Evolutionary conservation across 2,113 vertebrate species (phyloP).

Genomic region (Manacus vitellinus): DNA sequence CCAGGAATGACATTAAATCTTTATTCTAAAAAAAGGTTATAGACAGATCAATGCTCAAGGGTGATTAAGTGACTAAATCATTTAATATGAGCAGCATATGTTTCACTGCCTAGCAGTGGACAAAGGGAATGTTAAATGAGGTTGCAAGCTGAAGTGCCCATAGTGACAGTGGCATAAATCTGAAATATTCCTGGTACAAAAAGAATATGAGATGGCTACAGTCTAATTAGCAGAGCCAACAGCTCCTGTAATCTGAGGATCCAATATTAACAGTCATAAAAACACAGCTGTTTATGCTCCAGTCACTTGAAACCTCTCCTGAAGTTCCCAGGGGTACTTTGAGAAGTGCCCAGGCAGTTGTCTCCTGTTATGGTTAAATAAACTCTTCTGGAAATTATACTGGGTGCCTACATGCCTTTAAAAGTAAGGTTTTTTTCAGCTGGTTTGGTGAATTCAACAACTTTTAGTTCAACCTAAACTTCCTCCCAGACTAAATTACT

Average conservation of each 20-base stretch:
- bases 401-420: background rate
- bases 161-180: background rate
- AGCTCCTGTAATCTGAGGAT: background rate
- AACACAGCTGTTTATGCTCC: background rate
- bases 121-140: background rate
- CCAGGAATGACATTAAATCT: background rate
- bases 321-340: background rate
- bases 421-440: background rate
- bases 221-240: background rate
- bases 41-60: background rate
- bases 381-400: background rate
- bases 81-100: background rate
- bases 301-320: background rate
- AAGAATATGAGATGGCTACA: background rate
- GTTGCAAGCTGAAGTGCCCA: background rate
- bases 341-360: background rate
- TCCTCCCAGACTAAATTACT: background rate
- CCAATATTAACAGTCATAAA: background rate
- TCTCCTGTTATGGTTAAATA: background rate
- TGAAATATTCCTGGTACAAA: background rate
- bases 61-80: background rate
- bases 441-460: background rate
- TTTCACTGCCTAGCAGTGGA: background rate
- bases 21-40: background rate
- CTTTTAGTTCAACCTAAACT: background rate